These are phyloP conservation scores for Sakesphorus luctuosus DNA, from an alignment of 2,113 vertebrate species.

Conservation along the genomic window DNA sequence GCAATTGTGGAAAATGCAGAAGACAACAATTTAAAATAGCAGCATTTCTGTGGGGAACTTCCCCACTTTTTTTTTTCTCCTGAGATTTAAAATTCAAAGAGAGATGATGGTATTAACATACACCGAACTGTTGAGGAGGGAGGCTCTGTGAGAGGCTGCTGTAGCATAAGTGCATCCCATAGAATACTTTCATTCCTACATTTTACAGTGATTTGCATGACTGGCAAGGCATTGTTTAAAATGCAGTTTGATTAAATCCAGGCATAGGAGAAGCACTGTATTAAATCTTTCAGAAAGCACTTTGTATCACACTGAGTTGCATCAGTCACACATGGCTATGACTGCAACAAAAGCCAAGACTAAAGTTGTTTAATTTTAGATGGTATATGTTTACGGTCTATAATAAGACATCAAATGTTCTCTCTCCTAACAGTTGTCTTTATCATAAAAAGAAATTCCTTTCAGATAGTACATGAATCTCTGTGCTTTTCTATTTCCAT, in stretches of 20 bases:
- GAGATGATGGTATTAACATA: background rate
- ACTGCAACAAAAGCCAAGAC: conserved; percentile 31
- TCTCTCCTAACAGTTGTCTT: conserved; percentile 20
- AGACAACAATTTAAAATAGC: conserved; percentile 16
- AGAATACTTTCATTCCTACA: background rate
- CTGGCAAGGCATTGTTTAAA: background rate
- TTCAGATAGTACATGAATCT: background rate
- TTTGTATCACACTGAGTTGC: background rate
- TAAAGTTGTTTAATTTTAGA: conserved; percentile 46
- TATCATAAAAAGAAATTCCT: background rate
- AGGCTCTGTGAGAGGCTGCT: background rate
- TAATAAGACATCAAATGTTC: conserved; percentile 48
- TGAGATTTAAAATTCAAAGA: background rate
- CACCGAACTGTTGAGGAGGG: background rate
- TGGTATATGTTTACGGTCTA: background rate
- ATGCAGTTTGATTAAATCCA: conserved; percentile 26
- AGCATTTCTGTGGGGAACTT: background rate
- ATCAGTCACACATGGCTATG: conserved; percentile 3
- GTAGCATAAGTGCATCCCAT: background rate
- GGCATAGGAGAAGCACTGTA: background rate
- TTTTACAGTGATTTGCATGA: background rate
- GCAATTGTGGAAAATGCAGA: background rate
- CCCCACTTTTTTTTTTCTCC: background rate
- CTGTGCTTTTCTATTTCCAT: background rate
- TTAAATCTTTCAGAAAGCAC: conserved; percentile 27